These are phyloP conservation scores for Noctua fimbriata DNA, from an alignment of 2,888 invertebrate species.

Conservation along the genomic window DNA sequence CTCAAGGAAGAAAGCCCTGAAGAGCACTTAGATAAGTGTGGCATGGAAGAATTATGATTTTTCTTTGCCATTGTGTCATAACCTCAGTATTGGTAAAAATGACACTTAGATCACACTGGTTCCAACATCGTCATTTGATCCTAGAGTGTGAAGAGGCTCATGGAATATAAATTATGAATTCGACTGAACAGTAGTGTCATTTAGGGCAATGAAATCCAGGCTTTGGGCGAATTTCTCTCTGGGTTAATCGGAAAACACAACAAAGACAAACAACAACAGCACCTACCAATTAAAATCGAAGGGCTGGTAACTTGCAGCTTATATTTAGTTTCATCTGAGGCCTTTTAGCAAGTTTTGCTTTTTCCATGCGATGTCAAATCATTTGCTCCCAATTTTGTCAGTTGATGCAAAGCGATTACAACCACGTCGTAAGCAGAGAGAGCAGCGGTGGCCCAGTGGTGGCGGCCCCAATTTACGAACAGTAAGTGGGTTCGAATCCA, in stretches of 20 bases:
- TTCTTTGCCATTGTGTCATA: too few relatives aligned
- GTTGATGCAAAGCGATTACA: background rate
- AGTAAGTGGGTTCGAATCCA: too few relatives aligned
- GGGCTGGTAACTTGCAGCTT: background rate
- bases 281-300: background rate
- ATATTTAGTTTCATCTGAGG: background rate
- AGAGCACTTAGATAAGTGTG: too few relatives aligned
- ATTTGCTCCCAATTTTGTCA: background rate
- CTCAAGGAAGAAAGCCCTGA: too few relatives aligned
- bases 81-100: too few relatives aligned
- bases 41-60: too few relatives aligned
- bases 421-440: background rate
- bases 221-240: background rate
- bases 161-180: background rate
- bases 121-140: slow-evolving; percentile 11
- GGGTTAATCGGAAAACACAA: background rate
- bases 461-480: too few relatives aligned
- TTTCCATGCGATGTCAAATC: background rate
- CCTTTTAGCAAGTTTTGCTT: background rate
- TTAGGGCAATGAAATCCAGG: background rate
- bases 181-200: background rate
- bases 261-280: background rate
- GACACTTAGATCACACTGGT: too few relatives aligned
- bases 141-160: background rate
- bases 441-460: too few relatives aligned